Evolutionary conservation across 2,888 invertebrate species (phyloP).

Genomic region (Ochropleura plecta): DNA sequence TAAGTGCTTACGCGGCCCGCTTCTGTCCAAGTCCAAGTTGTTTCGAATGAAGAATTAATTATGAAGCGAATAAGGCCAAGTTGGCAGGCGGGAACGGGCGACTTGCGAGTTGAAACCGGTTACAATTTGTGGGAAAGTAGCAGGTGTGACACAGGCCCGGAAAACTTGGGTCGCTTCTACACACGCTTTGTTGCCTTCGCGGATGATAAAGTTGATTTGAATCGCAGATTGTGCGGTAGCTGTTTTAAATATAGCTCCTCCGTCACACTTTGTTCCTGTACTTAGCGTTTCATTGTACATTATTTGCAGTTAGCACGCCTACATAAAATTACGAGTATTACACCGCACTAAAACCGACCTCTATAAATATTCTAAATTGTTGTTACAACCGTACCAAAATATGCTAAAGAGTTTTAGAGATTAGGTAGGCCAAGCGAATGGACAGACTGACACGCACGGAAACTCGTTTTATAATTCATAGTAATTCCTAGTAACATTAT

Average conservation of each 20-base stretch:
- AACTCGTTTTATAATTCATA: conserved; percentile 39
- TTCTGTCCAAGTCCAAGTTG: conserved; percentile 87
- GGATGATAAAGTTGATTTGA: conserved; percentile 89
- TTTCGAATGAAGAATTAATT: conserved; percentile 90
- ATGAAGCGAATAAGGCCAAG: conserved; percentile 87
- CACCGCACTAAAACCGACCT: conserved; percentile 38
- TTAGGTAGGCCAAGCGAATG: conserved; percentile 33
- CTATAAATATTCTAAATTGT: conserved; percentile 49
- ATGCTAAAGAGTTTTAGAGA: conserved; percentile 48
- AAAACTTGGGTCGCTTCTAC: conserved; percentile 83
- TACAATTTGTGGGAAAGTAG: conserved; percentile 89
- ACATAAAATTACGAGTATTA: conserved; percentile 46
- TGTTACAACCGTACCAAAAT: conserved; percentile 27
- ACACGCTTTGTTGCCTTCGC: conserved; percentile 88
- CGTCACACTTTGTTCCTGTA: conserved; percentile 55
- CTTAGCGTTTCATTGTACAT: conserved; percentile 51
- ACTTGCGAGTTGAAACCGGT: conserved; percentile 85
- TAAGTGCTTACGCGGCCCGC: conserved; percentile 88
- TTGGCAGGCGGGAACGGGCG: conserved; percentile 78
- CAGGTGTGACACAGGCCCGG: conserved; percentile 85
- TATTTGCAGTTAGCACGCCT: conserved; percentile 55
- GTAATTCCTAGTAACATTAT: conserved; percentile 34
- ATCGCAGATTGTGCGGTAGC: conserved; percentile 84
- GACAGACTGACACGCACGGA: conserved; percentile 35
- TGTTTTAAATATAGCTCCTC: conserved; percentile 76